phyloP scores from a whole-genome alignment of 2,113 vertebrate species.

The Atrichornis clamosus region DNA sequence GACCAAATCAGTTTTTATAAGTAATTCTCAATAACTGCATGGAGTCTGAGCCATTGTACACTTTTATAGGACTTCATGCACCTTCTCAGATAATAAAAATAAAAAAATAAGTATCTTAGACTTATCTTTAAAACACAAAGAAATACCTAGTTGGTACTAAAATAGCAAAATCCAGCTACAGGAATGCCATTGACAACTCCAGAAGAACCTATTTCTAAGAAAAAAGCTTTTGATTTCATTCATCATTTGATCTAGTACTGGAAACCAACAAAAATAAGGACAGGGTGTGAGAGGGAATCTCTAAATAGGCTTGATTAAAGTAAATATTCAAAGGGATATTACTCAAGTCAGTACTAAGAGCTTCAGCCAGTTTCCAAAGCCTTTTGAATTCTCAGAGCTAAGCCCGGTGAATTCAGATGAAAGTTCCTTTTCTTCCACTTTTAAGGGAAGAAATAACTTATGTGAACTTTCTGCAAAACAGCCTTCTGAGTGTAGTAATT shows the following conservation, averaged over 20 bases:
- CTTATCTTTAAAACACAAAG: not conserved
- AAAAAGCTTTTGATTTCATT: not conserved
- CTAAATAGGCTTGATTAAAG: conserved; percentile 3
- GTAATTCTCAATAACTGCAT: not conserved
- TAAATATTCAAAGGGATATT: conserved; percentile 23
- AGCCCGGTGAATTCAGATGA: conserved; percentile 41
- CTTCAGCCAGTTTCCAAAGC: conserved; percentile 13
- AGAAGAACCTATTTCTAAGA: not conserved
- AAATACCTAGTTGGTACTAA: not conserved
- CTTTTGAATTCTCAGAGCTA: conserved; percentile 44
- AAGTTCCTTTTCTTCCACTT: conserved; percentile 55
- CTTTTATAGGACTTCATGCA: not conserved
- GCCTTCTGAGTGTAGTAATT: conserved; percentile 17
- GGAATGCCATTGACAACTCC: not conserved
- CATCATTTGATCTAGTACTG: not conserved
- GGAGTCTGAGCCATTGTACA: not conserved
- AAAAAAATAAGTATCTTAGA: not conserved
- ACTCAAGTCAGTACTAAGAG: conserved; percentile 2
- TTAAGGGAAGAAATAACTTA: conserved; percentile 30
- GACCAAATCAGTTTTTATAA: conserved; percentile 24
- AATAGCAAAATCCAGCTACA: not conserved
- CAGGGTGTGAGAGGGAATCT: not conserved
- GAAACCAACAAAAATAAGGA: not conserved
- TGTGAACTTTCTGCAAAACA: conserved; percentile 37
- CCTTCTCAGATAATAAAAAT: not conserved